A percentile compares a stretch with the other conserved stretches of the same genome.
These are phyloP conservation scores for Meteorus sp. DNA, from an alignment of 1,140 invertebrate genomes.

Conservation along the genomic window DNA sequence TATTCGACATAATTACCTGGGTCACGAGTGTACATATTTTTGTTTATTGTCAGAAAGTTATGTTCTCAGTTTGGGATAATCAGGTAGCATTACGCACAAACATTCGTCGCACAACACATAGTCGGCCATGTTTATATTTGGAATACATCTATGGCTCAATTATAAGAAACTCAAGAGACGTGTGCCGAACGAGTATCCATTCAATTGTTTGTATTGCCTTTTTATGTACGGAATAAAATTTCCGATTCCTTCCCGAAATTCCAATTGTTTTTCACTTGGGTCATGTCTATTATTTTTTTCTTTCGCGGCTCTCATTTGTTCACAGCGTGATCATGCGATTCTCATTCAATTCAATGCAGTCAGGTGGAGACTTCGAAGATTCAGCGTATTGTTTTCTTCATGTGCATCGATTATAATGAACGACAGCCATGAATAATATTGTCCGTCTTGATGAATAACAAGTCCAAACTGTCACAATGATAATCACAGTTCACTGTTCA, in stretches of 20 bases:
- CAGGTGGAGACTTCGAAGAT: too few relatives aligned
- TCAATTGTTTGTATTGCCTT: not conserved
- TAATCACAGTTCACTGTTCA: not conserved
- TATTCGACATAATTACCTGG: conserved; percentile 38
- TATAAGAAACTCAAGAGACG: conserved; percentile 24
- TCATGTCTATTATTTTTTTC: too few relatives aligned
- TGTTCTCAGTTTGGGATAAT: conserved; percentile 25
- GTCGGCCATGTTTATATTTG: conserved; percentile 50
- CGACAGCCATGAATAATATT: too few relatives aligned
- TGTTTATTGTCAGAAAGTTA: conserved; percentile 30
- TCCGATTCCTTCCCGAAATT: not conserved
- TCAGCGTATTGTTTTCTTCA: too few relatives aligned
- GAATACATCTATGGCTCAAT: conserved; percentile 33
- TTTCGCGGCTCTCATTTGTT: too few relatives aligned
- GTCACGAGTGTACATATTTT: conserved; percentile 40
- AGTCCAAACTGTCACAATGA: not conserved
- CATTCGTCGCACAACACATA: conserved; percentile 40
- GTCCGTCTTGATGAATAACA: too few relatives aligned
- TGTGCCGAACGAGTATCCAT: not conserved
- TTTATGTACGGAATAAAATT: not conserved
- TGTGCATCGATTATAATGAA: too few relatives aligned
- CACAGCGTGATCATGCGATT: too few relatives aligned
- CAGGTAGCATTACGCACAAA: conserved; percentile 32
- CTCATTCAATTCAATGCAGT: too few relatives aligned
- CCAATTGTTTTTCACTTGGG: too few relatives aligned